These are phyloP conservation scores for Zaprionus nigranus DNA, from an alignment of 1,140 invertebrate genomes.

Conservation along the genomic window DNA sequence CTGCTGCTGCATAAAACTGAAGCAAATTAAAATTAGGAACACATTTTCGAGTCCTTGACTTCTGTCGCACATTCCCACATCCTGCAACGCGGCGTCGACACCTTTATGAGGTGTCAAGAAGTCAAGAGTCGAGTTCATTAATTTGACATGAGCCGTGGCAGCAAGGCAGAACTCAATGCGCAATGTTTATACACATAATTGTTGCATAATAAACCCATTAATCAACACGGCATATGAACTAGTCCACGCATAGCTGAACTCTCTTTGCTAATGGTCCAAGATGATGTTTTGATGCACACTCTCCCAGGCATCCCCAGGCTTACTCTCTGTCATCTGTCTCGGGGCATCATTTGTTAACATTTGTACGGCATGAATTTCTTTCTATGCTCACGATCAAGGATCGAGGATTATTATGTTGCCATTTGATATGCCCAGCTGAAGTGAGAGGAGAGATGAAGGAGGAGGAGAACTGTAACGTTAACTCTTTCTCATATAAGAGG, in stretches of 20 bases:
- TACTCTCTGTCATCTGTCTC: slow-evolving; percentile 49
- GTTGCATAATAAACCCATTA: slow-evolving; percentile 79
- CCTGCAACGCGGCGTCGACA: slow-evolving; percentile 56
- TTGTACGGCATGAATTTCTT: slow-evolving; percentile 37
- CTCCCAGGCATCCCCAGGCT: not conserved
- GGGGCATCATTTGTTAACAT: slow-evolving; percentile 59
- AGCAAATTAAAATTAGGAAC: slow-evolving; percentile 71
- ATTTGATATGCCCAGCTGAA: slow-evolving; percentile 1
- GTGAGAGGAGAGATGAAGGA: not conserved
- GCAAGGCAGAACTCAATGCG: slow-evolving; percentile 32
- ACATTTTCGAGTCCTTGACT: slow-evolving; percentile 25
- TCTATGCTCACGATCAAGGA: slow-evolving; percentile 1
- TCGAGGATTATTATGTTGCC: slow-evolving; percentile 1
- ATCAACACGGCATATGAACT: slow-evolving; percentile 53
- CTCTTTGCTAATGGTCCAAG: slow-evolving; percentile 64
- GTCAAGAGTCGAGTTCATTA: slow-evolving; percentile 77
- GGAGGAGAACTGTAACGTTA: not conserved
- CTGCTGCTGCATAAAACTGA: slow-evolving; percentile 69
- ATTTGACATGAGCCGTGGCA: slow-evolving; percentile 73
- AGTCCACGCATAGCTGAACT: slow-evolving; percentile 33
- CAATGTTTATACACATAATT: slow-evolving; percentile 74
- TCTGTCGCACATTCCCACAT: slow-evolving; percentile 41
- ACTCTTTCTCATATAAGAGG: not conserved
- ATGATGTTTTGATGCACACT: slow-evolving; percentile 59
- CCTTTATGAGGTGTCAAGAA: slow-evolving; percentile 81